Evolutionary conservation across 1,140 invertebrate species (phyloP).

Genomic region (Temnothorax curvispinosus): DNA sequence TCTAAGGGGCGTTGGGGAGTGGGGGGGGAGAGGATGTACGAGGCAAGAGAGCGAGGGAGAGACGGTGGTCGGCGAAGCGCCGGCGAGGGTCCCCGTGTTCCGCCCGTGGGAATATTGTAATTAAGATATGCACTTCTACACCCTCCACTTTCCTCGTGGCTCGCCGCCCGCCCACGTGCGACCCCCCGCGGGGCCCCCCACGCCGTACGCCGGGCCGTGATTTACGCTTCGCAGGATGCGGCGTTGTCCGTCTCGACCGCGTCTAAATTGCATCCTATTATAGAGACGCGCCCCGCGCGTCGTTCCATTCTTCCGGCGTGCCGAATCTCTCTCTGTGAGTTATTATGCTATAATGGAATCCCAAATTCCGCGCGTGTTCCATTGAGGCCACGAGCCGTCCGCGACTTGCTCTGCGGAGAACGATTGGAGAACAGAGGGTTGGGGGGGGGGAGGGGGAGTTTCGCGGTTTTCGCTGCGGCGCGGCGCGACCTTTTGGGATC

Average conservation of each 20-base stretch:
- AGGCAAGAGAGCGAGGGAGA: background rate
- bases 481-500: background rate
- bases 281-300: background rate
- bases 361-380: background rate
- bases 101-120: slow-evolving; percentile 81
- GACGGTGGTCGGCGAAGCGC: slow-evolving; percentile 63
- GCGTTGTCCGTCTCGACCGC: slow-evolving; percentile 75
- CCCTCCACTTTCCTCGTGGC: slow-evolving; percentile 68
- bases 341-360: slow-evolving; percentile 41
- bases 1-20: slow-evolving; percentile 2
- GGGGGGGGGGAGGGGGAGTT: too few relatives aligned
- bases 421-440: background rate
- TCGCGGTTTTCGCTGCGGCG: background rate
- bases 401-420: background rate
- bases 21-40: background rate
- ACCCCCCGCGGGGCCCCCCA: background rate
- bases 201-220: slow-evolving; percentile 54
- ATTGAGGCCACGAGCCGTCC: background rate
- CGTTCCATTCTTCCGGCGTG: slow-evolving; percentile 38
- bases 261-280: slow-evolving; percentile 76
- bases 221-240: slow-evolving; percentile 74
- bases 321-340: slow-evolving; percentile 23
- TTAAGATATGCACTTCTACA: slow-evolving; percentile 80
- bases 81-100: slow-evolving; percentile 71
- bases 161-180: background rate